Evolutionary conservation across 2,888 invertebrate genomes (phyloP).

Genomic region (Tryphoninae sp.): DNA sequence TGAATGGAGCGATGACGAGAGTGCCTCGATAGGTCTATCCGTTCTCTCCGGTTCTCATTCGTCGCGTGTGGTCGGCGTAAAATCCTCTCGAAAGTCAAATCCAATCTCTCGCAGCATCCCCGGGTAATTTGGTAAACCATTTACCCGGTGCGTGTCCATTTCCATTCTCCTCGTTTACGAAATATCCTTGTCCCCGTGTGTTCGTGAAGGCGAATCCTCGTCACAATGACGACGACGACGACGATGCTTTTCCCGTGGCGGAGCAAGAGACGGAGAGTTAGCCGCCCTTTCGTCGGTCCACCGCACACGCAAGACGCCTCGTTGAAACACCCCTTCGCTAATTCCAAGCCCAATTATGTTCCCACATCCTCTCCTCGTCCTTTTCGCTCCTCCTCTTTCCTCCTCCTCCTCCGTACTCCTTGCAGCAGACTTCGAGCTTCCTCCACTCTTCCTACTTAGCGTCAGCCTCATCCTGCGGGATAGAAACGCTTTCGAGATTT

Average conservation of each 20-base stretch:
- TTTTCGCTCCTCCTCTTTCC: constrained; percentile 52
- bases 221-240: constrained; percentile 52
- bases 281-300: constrained; percentile 69
- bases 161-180: constrained; percentile 72
- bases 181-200: constrained; percentile 65
- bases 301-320: constrained; percentile 73
- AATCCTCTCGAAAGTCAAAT: constrained; percentile 72
- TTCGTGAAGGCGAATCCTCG: constrained; percentile 31
- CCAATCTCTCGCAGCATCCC: constrained; percentile 72
- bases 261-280: constrained; percentile 40
- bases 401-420: not conserved
- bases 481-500: constrained; percentile 34
- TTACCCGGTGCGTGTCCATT: constrained; percentile 73
- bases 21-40: constrained; percentile 15
- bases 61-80: constrained; percentile 45
- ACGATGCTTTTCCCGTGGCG: constrained; percentile 29
- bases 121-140: constrained; percentile 75
- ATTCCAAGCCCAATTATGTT: constrained; percentile 77
- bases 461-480: constrained; percentile 40
- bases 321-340: constrained; percentile 72
- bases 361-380: constrained; percentile 62
- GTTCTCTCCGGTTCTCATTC: constrained; percentile 4
- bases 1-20: constrained; percentile 69
- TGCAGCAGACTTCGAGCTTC: constrained; percentile 8
- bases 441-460: constrained; percentile 37